phyloP scores from a whole-genome alignment of 2,113 vertebrate species.

The Ceyx melanurus region DNA sequence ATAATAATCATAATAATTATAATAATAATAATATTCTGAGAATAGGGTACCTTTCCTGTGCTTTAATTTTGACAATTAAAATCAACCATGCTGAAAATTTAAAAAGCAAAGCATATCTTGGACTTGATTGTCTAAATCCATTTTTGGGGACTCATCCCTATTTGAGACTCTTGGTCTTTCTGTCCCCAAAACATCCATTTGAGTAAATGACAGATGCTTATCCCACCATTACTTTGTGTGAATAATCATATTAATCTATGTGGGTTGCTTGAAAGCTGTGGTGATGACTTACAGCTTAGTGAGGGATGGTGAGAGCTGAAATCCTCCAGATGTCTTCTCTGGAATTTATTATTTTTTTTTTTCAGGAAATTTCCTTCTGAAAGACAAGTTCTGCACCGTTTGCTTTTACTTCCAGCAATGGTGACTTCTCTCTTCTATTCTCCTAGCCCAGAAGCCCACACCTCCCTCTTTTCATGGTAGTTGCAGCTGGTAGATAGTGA shows the following conservation, averaged over 20 bases:
- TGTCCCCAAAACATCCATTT: not conserved
- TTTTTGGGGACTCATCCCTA: fast-evolving
- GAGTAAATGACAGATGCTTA: not conserved
- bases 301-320: not conserved
- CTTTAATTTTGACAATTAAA: not conserved
- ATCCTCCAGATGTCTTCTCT: not conserved
- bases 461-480: not conserved
- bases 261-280: not conserved
- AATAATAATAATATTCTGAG: not conserved
- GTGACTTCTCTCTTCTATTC: not conserved
- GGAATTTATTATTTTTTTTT: too few species aligned
- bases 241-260: not conserved
- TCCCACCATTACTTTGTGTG: not conserved
- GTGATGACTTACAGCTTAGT: not conserved
- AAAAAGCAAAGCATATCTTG: not conserved
- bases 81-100: not conserved
- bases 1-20: too few species aligned
- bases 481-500: not conserved
- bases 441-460: not conserved
- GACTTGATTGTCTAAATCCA: not conserved
- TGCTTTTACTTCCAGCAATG: not conserved
- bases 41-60: not conserved
- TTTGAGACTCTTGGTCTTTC: not conserved
- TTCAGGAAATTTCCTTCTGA: not conserved
- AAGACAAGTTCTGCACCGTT: not conserved